These are phyloP conservation scores for Pseudopodoces humilis DNA, from an alignment of 2,113 vertebrate species.

Conservation along the genomic window DNA sequence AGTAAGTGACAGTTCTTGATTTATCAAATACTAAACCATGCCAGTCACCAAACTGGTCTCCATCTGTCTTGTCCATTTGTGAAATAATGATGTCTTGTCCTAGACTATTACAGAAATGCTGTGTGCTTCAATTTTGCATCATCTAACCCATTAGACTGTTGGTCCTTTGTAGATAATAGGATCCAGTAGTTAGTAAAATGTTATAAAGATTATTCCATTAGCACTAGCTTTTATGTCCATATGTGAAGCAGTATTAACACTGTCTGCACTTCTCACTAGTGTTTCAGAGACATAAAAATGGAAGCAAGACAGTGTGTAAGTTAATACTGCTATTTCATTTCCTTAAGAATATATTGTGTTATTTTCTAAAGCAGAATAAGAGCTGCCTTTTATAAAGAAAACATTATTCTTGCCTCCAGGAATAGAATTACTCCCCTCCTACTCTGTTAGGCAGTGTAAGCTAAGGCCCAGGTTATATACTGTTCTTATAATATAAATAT, in stretches of 20 bases:
- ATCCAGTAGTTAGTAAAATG: conserved; percentile 16
- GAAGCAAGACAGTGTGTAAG: conserved; percentile 2
- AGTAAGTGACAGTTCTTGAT: conserved; percentile 97
- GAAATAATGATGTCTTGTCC: conserved; percentile 61
- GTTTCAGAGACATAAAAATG: conserved; percentile 1
- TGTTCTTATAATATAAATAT: neutral
- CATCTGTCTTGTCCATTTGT: conserved; percentile 72
- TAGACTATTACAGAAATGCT: conserved; percentile 54
- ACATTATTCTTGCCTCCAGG: neutral
- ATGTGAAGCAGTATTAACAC: conserved; percentile 40
- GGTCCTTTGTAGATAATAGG: conserved; percentile 42
- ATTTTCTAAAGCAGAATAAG: conserved; percentile 27
- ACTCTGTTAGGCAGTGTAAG: conserved; percentile 12
- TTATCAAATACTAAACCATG: conserved; percentile 81
- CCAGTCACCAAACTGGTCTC: conserved; percentile 74
- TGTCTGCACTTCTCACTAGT: neutral
- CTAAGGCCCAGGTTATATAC: neutral
- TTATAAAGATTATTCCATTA: conserved; percentile 22
- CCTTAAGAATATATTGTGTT: neutral
- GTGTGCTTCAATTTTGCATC: conserved; percentile 60
- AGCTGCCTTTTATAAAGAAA: conserved; percentile 17
- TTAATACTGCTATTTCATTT: conserved; percentile 40
- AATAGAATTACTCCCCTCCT: neutral
- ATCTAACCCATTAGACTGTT: conserved; percentile 51
- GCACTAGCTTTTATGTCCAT: conserved; percentile 40